A percentile compares a stretch with the other conserved stretches of the same genome.
These are phyloP conservation scores for Augiades crinisus DNA, from an alignment of 2,888 invertebrate species.

Conservation along the genomic window DNA sequence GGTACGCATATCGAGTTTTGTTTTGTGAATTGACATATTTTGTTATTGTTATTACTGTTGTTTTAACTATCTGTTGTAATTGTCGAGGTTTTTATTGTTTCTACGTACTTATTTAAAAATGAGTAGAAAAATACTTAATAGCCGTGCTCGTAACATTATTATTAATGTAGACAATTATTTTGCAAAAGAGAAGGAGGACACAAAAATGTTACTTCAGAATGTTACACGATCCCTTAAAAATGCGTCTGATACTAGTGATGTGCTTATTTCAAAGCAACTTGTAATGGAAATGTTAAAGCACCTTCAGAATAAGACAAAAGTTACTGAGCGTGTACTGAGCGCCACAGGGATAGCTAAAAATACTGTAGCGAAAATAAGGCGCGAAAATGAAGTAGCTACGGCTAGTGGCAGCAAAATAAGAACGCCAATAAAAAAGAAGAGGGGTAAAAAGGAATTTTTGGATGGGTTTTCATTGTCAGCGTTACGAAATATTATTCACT, in stretches of 20 bases:
- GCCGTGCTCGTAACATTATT: background rate
- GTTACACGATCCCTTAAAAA: background rate
- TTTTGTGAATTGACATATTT: no score
- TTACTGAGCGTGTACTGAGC: conserved; percentile 29
- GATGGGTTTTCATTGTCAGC: conserved; percentile 32
- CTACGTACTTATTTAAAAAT: no score
- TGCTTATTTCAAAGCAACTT: background rate
- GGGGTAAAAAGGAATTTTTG: conserved; percentile 28
- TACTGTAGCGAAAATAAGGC: conserved; percentile 32
- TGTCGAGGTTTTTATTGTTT: no score
- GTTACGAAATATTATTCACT: conserved; percentile 33
- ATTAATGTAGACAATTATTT: no score
- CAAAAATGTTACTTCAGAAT: background rate
- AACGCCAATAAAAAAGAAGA: conserved; percentile 32
- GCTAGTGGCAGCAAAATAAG: conserved; percentile 33
- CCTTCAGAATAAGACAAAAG: conserved; percentile 30
- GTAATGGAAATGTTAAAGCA: conserved; percentile 28
- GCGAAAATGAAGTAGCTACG: conserved; percentile 25
- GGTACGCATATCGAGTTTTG: no score
- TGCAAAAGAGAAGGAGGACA: no score
- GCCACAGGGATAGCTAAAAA: conserved; percentile 32
- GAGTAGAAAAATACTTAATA: background rate
- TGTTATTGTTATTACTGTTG: no score
- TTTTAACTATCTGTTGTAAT: no score
- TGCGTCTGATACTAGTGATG: background rate